Conservation (phyloP, 2,113 vertebrate species). For the Ovis aries region DNA sequence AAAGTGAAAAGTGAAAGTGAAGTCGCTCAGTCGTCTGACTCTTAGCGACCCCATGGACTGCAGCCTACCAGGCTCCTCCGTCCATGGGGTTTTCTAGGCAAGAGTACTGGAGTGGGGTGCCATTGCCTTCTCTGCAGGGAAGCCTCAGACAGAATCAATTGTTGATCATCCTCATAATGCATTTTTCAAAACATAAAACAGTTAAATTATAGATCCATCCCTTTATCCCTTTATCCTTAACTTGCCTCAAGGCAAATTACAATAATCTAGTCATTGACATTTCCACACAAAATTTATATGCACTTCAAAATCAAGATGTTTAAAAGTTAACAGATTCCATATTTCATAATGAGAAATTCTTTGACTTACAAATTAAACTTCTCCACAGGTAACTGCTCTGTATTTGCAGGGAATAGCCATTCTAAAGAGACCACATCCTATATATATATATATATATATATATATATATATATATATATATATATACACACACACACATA, state of each 20-base stretch:
- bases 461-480: too few species aligned
- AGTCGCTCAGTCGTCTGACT: too few species aligned
- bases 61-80: too few species aligned
- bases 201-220: not conserved
- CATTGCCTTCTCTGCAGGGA: not conserved
- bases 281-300: not conserved
- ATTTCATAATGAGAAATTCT: not conserved
- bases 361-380: not conserved
- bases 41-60: too few species aligned
- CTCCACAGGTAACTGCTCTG: not conserved
- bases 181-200: not conserved
- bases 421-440: not conserved
- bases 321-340: not conserved
- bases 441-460: not conserved
- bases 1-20: too few species aligned
- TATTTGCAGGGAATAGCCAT: not conserved
- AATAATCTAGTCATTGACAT: not conserved
- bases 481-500: too few species aligned
- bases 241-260: not conserved
- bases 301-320: conserved; percentile 2
- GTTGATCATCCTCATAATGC: not conserved
- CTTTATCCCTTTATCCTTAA: not conserved
- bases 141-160: not conserved
- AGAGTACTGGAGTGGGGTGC: too few species aligned
- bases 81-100: too few species aligned